These are phyloP conservation scores for Theonella swinhoei DNA, from an alignment of 37 sponge, comb jelly and placozoan genomes.

Conservation along the genomic window DNA sequence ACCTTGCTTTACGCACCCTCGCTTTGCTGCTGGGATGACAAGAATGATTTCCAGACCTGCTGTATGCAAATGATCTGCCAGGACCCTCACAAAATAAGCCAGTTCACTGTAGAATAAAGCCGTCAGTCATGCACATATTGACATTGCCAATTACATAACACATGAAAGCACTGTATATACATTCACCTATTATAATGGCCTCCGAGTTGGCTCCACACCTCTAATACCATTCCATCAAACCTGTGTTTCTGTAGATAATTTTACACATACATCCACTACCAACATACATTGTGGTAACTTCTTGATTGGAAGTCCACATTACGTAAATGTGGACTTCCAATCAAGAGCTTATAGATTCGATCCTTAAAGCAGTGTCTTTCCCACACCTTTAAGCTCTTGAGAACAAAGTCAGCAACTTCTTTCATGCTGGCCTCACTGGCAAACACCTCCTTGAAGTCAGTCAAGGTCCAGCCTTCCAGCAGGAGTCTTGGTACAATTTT, in stretches of 20 bases:
- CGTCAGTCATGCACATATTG: neutral
- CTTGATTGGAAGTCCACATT: too few species aligned
- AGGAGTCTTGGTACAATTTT: constrained; percentile 90
- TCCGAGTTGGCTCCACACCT: constrained; percentile 96
- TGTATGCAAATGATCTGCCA: constrained; percentile 54
- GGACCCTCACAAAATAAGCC: constrained; percentile 35
- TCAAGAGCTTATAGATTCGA: too few species aligned
- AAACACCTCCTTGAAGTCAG: constrained; percentile 69
- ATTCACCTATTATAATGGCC: constrained; percentile 67
- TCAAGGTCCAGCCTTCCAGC: constrained; percentile 90
- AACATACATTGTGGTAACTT: too few species aligned
- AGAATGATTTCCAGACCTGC: constrained; percentile 59
- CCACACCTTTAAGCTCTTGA: constrained; percentile 40
- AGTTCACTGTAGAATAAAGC: constrained; percentile 64
- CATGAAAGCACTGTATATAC: neutral
- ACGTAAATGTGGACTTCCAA: too few species aligned
- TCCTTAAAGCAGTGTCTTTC: too few species aligned
- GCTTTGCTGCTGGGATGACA: constrained; percentile 75
- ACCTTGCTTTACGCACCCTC: constrained; percentile 22
- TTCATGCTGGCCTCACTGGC: constrained; percentile 27
- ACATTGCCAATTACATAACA: neutral
- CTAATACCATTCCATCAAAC: constrained; percentile 94
- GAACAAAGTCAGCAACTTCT: constrained; percentile 41
- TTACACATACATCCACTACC: too few species aligned
- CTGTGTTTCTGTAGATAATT: constrained; percentile 32